Evolutionary conservation across 2,113 vertebrate genomes (phyloP), one percentile per base, ranked within the genome.

Genomic region (Illadopsis cleaveri): DNA sequence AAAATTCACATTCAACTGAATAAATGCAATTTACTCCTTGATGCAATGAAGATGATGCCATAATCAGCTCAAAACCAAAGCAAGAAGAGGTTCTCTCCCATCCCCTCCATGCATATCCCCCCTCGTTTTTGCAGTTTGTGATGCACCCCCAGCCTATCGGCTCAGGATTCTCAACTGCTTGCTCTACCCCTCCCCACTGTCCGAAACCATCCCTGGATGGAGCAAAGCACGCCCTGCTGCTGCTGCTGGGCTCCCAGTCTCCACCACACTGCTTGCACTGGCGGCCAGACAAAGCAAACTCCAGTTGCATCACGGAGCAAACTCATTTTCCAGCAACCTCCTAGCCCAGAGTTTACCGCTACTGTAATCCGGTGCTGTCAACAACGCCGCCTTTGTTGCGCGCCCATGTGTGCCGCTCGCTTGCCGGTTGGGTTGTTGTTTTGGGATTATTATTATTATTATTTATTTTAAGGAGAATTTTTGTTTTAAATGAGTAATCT

Each of bases 271-370:
- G 30, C 95, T 97, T 87, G 33, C 38, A 64, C 96, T 98, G 97
- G 97, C 83, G 11, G 96, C 90, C 89, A 95, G 97, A 97, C 98
- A 98, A 98, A 97, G 98, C 98, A 96, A 98, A 97, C 96, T 97
- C 96, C 37, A 64, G 79, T 97, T 97, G 97, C 97, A 97, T 96
- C 97, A 97, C 57, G 90, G 96, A 96, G 93, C 91, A 96, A 97
- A 97, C 93, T 98, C 90, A 42, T 97, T 97, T 94, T 97, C 94
- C 92, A 96, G 80, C 95, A 96, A 97, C 92, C 92, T 94, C 91
- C 94, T 96, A 72, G 85, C 76, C 88, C 76, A 69, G 96, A 96
- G 94, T 95, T 97, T 97, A 97, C 96, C 27, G 92, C 97, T 98
- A 97, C 97, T 95, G 96, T 94, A 97, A 98, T 82, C 91, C 65